Conservation (phyloP, 2,797 vertebrate species). For the Lacerta agilis region DNA sequence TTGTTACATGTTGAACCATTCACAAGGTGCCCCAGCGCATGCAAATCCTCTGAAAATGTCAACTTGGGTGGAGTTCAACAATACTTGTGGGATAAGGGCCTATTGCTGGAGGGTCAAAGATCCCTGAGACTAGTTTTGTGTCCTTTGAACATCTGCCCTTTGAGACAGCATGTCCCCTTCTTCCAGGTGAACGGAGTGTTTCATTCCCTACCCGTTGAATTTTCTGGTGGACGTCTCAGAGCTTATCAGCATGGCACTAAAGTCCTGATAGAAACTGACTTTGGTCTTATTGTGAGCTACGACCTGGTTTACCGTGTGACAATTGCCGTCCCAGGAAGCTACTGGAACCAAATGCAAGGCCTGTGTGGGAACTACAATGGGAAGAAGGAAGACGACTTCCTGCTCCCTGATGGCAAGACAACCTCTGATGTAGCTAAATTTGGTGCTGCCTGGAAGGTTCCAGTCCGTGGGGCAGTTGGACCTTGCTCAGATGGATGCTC, state of each 20-base stretch:
- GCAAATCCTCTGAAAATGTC: neutral
- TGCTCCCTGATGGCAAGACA: conserved; percentile 46
- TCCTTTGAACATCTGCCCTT: neutral
- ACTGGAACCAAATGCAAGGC: conserved; percentile 64
- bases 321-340: conserved; percentile 71
- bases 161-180: neutral
- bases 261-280: conserved; percentile 62
- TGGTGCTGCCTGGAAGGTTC: conserved; percentile 70
- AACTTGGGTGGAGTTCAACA: neutral
- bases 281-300: conserved; percentile 70
- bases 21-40: neutral
- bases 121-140: neutral
- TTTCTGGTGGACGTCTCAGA: conserved; percentile 54
- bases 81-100: neutral
- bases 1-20: neutral
- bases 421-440: conserved; percentile 49
- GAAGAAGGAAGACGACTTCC: conserved; percentile 62
- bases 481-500: conserved; percentile 59
- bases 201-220: conserved; percentile 59
- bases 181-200: conserved; percentile 67
- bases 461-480: neutral
- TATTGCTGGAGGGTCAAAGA: too few relatives aligned
- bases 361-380: conserved; percentile 75
- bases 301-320: conserved; percentile 64
- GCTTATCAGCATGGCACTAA: conserved; percentile 59